Evolutionary conservation across 2,113 vertebrate species (phyloP), one percentile per base, ranked within the genome.

Genomic region (Megaptera novaeangliae): DNA sequence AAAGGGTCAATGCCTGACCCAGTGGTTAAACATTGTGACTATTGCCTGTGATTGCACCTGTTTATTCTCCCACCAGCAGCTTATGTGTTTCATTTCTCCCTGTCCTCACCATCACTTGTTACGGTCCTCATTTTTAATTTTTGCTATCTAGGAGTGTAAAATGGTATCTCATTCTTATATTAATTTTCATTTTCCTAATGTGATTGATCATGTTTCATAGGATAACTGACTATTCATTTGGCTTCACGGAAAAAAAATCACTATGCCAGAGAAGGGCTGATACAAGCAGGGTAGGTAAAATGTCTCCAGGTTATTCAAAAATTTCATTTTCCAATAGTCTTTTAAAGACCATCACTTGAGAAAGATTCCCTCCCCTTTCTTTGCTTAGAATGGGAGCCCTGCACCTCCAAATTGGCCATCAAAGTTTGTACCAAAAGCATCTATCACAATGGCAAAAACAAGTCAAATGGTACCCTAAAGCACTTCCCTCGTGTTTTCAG

Each of bases 141-240:
- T 83, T 93, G 21, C 63, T 87, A 36, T 21, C 27, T 29, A 81
- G 21, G 12, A 74, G 13, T 69, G 4, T 72, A 89, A 83, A 89
- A 52, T 64, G 23, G 82, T 52, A 52, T 34, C 74, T 87, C 81
- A 82, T 94, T 75, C 81, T n/a, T 15, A 57, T 63, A 63, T 29
- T 52, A 93, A 91, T 80, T 95, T 95, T 95, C 29, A 91, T 91
- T 94, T 96, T 95, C 49, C 36, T 91, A 36, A 84, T 83, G 29
- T 63, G 10, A 18, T 49, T 34, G 8, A 78, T 91, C 18, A 83
- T 72, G 61, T 66, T 83, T 78, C 74, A 88, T 11, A 75, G 23
- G 41, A 88, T 83, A 88, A 91, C 29, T 94, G n/a, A 12, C 86
- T 46, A 41, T 72, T 84, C 27, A 36, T 27, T 17, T 12, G 57